phyloP scores from a whole-genome alignment of 2,113 vertebrate species.

The Haemorhous mexicanus region DNA sequence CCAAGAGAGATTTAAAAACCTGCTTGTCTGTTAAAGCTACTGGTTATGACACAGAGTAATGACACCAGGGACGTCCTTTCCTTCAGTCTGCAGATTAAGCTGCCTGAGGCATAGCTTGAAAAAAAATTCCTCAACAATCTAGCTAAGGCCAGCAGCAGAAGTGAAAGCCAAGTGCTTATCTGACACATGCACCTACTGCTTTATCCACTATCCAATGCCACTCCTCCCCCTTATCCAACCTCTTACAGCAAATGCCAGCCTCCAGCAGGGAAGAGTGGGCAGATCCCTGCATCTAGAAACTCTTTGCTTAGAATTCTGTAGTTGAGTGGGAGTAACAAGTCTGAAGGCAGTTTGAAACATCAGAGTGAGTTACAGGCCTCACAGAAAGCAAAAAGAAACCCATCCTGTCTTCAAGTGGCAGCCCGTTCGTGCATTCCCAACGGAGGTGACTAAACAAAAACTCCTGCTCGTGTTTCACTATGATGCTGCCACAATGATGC shows the following conservation, averaged over 20 bases:
- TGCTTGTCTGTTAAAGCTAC: not conserved
- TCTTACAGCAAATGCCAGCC: not conserved
- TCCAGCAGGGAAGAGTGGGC: not conserved
- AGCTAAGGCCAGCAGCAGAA: not conserved
- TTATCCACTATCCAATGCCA: not conserved
- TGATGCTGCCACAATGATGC: not conserved
- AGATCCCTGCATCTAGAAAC: not conserved
- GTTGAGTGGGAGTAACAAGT: not conserved
- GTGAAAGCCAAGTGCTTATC: not conserved
- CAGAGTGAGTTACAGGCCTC: not conserved
- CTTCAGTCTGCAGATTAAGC: not conserved
- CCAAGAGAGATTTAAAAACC: not conserved
- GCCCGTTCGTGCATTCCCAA: fast-evolving
- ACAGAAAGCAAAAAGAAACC: not conserved
- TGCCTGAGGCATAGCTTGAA: not conserved
- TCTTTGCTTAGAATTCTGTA: not conserved
- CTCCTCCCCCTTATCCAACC: not conserved
- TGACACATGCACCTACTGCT: not conserved
- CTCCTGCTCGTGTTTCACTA: not conserved
- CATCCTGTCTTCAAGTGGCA: not conserved
- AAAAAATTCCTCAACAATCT: not conserved
- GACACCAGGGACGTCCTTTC: not conserved
- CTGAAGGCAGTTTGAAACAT: not conserved
- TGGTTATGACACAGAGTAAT: not conserved
- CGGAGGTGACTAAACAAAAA: not conserved